Percentiles rank a stretch among this genome's conserved stretches.
Conservation (phyloP, 2,888 invertebrate species). For the Sarcophaga subvicina region DNA sequence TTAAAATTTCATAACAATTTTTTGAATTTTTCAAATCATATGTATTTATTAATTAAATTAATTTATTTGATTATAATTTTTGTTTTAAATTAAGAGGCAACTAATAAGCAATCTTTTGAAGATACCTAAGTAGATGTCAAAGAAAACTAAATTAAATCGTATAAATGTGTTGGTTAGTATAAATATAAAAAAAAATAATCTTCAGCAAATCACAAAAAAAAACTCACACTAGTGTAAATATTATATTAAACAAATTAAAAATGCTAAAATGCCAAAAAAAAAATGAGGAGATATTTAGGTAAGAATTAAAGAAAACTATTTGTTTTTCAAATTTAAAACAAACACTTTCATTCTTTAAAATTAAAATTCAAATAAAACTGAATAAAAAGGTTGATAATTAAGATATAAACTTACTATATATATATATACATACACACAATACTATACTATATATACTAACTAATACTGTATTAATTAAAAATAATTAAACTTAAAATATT, state of each 20-base stretch:
- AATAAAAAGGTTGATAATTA: constrained; percentile 67
- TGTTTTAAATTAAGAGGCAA: constrained; percentile 58
- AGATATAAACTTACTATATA: background rate
- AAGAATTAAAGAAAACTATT: background rate
- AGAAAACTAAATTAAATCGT: constrained; percentile 42
- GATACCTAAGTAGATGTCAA: constrained; percentile 65
- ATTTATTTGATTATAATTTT: constrained; percentile 7
- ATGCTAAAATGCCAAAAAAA: constrained; percentile 63
- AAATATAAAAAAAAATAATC: constrained; percentile 3
- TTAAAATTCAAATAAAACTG: constrained; percentile 51
- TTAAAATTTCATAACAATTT: background rate
- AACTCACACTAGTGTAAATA: constrained; percentile 77
- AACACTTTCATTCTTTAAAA: constrained; percentile 15
- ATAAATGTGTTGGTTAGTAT: constrained; percentile 57
- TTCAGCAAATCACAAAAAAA: constrained; percentile 65
- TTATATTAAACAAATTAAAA: constrained; percentile 71
- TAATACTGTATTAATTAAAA: too few relatives aligned
- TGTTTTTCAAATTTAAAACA: constrained; percentile 44
- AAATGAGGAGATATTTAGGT: constrained; percentile 25
- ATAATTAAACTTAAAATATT: too few relatives aligned
- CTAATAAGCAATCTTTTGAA: constrained; percentile 67
- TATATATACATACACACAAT: constrained; percentile 31
- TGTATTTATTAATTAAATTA: background rate
- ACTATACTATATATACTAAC: constrained; percentile 67
- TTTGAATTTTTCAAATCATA: constrained; percentile 19